phyloP scores from a whole-genome alignment of 2,113 vertebrate species.

The Apodemus speciosus region DNA sequence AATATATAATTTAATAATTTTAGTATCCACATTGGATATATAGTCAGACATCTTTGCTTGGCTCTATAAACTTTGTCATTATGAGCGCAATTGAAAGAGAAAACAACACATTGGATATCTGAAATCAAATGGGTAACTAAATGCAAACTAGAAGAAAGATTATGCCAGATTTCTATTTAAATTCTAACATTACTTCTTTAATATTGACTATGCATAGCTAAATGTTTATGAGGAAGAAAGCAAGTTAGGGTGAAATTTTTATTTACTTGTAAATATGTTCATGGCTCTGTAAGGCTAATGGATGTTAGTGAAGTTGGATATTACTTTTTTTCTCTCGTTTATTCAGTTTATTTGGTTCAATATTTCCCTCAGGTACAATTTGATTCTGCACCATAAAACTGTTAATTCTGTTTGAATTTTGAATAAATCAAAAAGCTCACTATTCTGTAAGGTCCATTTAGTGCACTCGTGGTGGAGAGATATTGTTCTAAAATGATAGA shows the following conservation, averaged over 20 bases:
- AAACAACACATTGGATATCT: background rate
- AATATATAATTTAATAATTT: background rate
- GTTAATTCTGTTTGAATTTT: conserved; percentile 55
- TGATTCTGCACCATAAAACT: conserved; percentile 28
- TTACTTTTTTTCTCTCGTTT: conserved; percentile 25
- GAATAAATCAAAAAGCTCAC: conserved; percentile 56
- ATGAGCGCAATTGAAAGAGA: background rate
- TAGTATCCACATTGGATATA: background rate
- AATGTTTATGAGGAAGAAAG: background rate
- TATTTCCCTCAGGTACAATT: conserved; percentile 29
- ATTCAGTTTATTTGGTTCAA: conserved; percentile 64
- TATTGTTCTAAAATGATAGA: conserved; percentile 42
- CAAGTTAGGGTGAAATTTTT: background rate
- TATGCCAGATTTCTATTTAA: background rate
- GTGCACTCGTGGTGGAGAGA: conserved; percentile 50
- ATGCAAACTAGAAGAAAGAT: background rate
- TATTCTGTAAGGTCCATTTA: conserved; percentile 56
- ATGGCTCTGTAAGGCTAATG: conserved; percentile 28
- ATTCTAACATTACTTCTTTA: background rate
- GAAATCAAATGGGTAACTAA: background rate
- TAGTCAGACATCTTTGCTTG: background rate
- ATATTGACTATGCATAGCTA: background rate
- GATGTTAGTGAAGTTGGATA: conserved; percentile 21
- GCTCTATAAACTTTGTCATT: background rate
- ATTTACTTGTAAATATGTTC: conserved; percentile 48